These are phyloP conservation scores for Pectinophora gossypiella DNA, from an alignment of 1,140 invertebrate genomes.

Conservation along the genomic window DNA sequence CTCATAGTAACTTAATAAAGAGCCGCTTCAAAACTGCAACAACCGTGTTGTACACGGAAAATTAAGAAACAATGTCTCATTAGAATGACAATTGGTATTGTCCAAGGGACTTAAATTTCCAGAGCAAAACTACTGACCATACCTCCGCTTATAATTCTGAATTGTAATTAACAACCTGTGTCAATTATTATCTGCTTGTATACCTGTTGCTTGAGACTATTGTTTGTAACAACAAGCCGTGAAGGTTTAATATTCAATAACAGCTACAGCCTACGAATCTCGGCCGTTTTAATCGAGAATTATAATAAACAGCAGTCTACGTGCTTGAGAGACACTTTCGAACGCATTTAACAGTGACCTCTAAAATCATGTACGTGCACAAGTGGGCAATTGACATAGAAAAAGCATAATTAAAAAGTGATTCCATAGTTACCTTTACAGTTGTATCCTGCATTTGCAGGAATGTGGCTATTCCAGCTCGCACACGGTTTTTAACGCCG, in stretches of 20 bases:
- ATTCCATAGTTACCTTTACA: slow-evolving; percentile 51
- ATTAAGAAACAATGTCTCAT: no score
- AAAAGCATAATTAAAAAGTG: slow-evolving; percentile 20
- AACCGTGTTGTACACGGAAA: no score
- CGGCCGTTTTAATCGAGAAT: neutral
- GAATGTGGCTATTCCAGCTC: slow-evolving; percentile 95
- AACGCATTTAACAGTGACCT: neutral
- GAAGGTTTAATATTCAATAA: neutral
- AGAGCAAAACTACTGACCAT: neutral
- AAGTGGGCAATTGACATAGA: slow-evolving; percentile 22
- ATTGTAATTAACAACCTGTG: neutral
- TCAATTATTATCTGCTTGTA: neutral
- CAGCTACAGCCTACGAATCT: neutral
- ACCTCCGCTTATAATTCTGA: neutral
- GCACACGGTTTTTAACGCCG: slow-evolving; percentile 94
- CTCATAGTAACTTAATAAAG: no score
- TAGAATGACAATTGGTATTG: neutral
- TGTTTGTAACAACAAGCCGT: neutral
- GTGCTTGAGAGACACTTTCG: neutral
- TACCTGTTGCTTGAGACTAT: neutral
- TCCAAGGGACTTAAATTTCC: neutral
- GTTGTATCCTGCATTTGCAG: slow-evolving; percentile 85
- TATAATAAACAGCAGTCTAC: neutral
- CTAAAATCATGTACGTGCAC: neutral
- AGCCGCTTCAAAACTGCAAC: no score